These are phyloP conservation scores for Serilophus lunatus DNA, from an alignment of 2,113 vertebrate genomes.

Conservation along the genomic window DNA sequence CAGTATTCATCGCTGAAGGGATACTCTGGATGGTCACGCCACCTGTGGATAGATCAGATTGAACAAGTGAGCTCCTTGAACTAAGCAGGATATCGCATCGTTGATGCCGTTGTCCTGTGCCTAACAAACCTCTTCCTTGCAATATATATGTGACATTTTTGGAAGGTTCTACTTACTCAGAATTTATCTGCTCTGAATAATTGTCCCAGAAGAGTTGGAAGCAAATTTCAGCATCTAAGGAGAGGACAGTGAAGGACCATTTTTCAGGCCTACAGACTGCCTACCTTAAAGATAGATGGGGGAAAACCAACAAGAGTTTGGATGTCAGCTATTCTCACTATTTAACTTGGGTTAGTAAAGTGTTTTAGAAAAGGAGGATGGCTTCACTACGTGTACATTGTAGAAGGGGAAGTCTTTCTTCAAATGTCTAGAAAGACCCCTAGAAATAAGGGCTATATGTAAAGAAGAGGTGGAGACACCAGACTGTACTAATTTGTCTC, in stretches of 20 bases:
- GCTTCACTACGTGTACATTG: neutral
- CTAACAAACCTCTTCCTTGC: neutral
- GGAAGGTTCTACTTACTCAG: neutral
- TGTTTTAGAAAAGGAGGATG: neutral
- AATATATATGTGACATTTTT: neutral
- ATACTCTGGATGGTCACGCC: slow-evolving; percentile 91
- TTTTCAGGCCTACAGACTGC: neutral
- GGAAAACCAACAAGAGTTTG: neutral
- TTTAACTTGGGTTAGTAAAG: neutral
- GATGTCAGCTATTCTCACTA: neutral
- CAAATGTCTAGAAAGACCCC: neutral
- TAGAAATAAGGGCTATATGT: neutral
- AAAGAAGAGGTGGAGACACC: neutral
- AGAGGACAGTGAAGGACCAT: neutral
- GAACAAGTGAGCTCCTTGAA: neutral
- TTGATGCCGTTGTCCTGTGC: neutral
- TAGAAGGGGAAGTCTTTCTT: neutral
- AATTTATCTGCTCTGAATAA: neutral
- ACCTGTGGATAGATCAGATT: slow-evolving; percentile 76
- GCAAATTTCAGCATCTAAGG: neutral
- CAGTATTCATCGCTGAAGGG: slow-evolving; percentile 90
- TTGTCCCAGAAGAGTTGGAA: neutral
- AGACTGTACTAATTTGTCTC: neutral
- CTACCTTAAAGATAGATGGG: neutral
- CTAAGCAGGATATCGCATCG: neutral